These are phyloP conservation scores for Euwallacea fornicatus DNA, from an alignment of 1,140 invertebrate species.

Conservation along the genomic window DNA sequence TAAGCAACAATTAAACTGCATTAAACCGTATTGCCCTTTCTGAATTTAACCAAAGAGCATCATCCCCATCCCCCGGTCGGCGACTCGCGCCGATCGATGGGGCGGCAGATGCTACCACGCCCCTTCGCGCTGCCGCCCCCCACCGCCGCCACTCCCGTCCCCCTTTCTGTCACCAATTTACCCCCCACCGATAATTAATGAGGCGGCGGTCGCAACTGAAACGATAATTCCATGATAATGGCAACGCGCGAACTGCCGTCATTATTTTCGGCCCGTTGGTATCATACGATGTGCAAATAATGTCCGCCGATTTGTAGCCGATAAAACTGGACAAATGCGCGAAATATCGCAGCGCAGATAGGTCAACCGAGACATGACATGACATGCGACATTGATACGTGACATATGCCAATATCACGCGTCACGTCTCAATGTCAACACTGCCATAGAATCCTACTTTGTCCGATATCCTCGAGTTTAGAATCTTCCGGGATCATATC, in stretches of 20 bases:
- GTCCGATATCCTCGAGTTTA: too few species aligned
- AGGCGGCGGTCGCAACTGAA: slow-evolving; percentile 52
- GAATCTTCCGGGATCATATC: too few species aligned
- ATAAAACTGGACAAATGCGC: slow-evolving; percentile 3
- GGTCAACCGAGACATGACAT: too few species aligned
- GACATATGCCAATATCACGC: too few species aligned
- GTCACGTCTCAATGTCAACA: too few species aligned
- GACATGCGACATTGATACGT: too few species aligned
- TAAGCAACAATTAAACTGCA: too few species aligned
- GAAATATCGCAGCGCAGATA: too few species aligned
- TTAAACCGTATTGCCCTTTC: neutral
- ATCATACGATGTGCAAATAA: slow-evolving; percentile 33
- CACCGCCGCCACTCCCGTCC: slow-evolving; percentile 29
- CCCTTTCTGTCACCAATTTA: slow-evolving; percentile 50
- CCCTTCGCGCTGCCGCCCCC: slow-evolving; percentile 21
- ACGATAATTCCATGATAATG: slow-evolving; percentile 55
- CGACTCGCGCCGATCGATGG: slow-evolving; percentile 47
- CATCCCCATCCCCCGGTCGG: slow-evolving; percentile 15
- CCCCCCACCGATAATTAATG: slow-evolving; percentile 49
- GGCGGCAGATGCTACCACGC: slow-evolving; percentile 46
- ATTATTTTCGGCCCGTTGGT: slow-evolving; percentile 37
- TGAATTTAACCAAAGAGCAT: slow-evolving; percentile 1
- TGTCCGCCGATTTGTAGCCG: slow-evolving; percentile 21
- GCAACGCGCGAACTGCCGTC: slow-evolving; percentile 49
- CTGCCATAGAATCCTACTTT: too few species aligned